A percentile compares a stretch with the other conserved stretches of the same genome.
These are phyloP conservation scores for Todiramphus saurophagus DNA, from an alignment of 2,113 vertebrate species.

Conservation along the genomic window DNA sequence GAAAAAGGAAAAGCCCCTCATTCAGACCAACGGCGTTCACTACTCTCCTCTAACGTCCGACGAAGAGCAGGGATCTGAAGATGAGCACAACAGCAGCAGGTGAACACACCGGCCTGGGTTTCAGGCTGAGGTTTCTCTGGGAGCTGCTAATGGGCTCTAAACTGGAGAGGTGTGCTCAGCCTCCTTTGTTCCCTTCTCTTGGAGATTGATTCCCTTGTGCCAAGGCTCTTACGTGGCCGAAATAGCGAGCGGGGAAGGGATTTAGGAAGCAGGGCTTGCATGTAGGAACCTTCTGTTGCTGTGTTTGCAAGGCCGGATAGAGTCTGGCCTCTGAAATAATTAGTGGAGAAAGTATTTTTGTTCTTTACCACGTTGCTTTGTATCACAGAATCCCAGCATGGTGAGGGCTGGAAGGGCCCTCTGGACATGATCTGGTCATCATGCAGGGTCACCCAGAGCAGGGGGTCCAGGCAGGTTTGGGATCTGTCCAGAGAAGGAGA, in stretches of 20 bases:
- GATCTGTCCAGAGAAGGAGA: background rate
- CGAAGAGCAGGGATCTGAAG: conserved; percentile 80
- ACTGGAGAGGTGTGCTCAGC: background rate
- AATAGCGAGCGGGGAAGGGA: background rate
- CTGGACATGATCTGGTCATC: background rate
- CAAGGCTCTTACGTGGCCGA: background rate
- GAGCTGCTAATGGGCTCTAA: background rate
- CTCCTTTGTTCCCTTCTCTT: background rate
- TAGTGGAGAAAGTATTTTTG: background rate
- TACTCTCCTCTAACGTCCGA: conserved; percentile 82
- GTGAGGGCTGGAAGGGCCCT: background rate
- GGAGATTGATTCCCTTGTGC: background rate
- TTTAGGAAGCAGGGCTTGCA: background rate
- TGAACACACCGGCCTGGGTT: background rate
- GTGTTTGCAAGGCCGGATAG: background rate
- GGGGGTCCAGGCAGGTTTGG: too few species aligned
- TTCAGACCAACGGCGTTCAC: conserved; percentile 76
- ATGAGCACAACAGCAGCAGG: conserved; percentile 78
- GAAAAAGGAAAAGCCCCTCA: conserved; percentile 91
- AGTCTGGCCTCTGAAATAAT: background rate
- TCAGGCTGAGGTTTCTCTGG: background rate
- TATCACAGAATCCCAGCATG: too few species aligned
- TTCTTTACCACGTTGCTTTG: too few species aligned
- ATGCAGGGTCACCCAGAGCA: background rate
- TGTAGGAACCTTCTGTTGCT: background rate